phyloP scores from a whole-genome alignment of 2,113 vertebrate genomes.

The Otocyon megalotis region DNA sequence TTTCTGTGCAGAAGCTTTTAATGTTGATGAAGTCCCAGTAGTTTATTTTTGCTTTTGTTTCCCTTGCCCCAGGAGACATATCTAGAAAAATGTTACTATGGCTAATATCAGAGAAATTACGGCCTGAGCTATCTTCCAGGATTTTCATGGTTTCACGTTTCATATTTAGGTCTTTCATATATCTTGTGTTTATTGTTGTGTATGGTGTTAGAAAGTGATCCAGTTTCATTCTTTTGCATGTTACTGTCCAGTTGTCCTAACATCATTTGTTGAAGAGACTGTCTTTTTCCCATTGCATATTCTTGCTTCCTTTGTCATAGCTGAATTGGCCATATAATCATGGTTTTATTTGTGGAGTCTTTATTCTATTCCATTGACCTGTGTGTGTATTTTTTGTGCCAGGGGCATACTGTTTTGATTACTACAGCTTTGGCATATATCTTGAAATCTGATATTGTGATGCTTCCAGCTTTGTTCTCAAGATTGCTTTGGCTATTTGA shows the following conservation, averaged over 20 bases:
- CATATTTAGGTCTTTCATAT: neutral
- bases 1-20: neutral
- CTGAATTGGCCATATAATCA: neutral
- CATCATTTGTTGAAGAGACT: neutral
- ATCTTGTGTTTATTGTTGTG: neutral
- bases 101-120: neutral
- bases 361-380: neutral
- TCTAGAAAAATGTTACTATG: neutral
- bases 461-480: neutral
- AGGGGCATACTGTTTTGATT: neutral
- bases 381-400: neutral
- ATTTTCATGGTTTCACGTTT: neutral
- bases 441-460: neutral
- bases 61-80: neutral
- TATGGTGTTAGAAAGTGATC: neutral
- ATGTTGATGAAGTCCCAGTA: neutral
- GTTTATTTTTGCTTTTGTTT: neutral
- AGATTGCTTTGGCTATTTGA: neutral
- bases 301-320: neutral
- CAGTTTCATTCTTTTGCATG: neutral
- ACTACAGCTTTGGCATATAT: neutral
- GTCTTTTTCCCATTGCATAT: neutral
- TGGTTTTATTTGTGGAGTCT: neutral
- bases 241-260: neutral
- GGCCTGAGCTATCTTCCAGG: neutral